Percentiles rank a stretch among this genome's conserved stretches.
phyloP scores from a whole-genome alignment of 2,888 invertebrate genomes.

The Eurytoma adleriae region DNA sequence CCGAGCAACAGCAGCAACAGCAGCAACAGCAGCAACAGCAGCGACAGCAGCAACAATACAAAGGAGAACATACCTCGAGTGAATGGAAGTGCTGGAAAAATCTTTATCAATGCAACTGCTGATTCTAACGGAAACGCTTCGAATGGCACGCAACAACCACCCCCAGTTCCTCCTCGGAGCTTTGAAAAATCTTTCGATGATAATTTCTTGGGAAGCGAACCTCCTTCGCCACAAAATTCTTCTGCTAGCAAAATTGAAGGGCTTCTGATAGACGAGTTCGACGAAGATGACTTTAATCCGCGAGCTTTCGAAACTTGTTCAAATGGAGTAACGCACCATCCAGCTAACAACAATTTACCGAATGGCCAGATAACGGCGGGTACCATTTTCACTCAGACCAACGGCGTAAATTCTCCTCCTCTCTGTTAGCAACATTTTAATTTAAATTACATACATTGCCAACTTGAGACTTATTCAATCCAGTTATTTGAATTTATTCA shows the following conservation, averaged over 20 bases:
- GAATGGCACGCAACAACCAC: constrained; percentile 70
- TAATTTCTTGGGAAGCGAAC: constrained; percentile 69
- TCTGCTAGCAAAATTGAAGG: constrained; percentile 86
- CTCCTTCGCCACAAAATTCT: constrained; percentile 76
- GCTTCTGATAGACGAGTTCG: constrained; percentile 86
- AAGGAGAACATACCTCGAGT: constrained; percentile 66
- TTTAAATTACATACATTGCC: not conserved
- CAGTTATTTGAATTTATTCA: constrained; percentile 11
- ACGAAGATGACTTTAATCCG: constrained; percentile 90
- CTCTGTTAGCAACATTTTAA: constrained; percentile 79
- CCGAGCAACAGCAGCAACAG: too few relatives aligned
- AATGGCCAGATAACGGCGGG: constrained; percentile 75
- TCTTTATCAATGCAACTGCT: constrained; percentile 60
- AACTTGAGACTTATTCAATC: not conserved
- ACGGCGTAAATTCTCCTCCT: constrained; percentile 80
- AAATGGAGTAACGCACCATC: constrained; percentile 69
- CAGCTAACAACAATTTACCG: constrained; percentile 62
- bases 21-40: not conserved
- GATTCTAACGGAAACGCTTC: constrained; percentile 74
- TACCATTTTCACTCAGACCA: constrained; percentile 76
- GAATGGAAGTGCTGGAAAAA: constrained; percentile 66
- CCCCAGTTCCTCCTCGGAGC: constrained; percentile 71
- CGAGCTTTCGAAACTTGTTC: constrained; percentile 85
- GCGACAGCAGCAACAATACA: constrained; percentile 49
- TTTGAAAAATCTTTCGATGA: constrained; percentile 74